These are phyloP conservation scores for Phytoseiulus persimilis DNA, from an alignment of 2,888 invertebrate genomes.

Conservation along the genomic window DNA sequence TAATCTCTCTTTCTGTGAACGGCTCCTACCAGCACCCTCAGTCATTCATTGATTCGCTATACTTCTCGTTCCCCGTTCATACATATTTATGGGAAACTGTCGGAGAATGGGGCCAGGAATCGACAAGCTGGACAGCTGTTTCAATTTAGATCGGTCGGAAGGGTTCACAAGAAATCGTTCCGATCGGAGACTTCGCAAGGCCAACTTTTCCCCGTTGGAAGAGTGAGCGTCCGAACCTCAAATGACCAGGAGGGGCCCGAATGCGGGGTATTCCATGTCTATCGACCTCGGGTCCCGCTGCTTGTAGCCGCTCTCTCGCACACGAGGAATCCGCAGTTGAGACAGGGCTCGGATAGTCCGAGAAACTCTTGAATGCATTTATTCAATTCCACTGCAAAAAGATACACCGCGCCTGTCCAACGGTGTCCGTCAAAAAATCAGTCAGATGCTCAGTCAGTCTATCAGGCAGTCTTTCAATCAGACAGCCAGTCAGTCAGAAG, in stretches of 20 bases:
- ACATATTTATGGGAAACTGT: neutral
- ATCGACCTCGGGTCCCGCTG: too few species aligned
- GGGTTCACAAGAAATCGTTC: too few species aligned
- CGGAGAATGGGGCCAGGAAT: neutral
- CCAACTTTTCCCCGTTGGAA: too few species aligned
- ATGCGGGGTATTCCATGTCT: too few species aligned
- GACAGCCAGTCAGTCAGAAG: neutral
- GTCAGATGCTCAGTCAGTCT: neutral
- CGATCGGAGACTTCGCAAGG: too few species aligned
- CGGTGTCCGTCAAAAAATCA: neutral
- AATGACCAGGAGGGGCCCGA: too few species aligned
- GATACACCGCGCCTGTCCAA: neutral
- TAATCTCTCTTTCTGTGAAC: neutral
- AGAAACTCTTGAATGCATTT: neutral
- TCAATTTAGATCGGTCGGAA: neutral
- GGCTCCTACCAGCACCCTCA: neutral
- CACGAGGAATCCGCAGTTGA: too few species aligned
- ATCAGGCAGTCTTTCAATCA: neutral
- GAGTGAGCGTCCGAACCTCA: too few species aligned
- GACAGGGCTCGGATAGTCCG: neutral
- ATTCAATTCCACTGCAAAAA: neutral
- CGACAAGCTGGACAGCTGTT: neutral
- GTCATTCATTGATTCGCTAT: neutral
- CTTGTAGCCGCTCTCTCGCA: too few species aligned
- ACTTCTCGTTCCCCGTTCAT: neutral